Percentiles rank a stretch among this genome's conserved stretches.
These are phyloP conservation scores for Diabrotica virgifera DNA, from an alignment of 1,140 invertebrate species.

Conservation along the genomic window DNA sequence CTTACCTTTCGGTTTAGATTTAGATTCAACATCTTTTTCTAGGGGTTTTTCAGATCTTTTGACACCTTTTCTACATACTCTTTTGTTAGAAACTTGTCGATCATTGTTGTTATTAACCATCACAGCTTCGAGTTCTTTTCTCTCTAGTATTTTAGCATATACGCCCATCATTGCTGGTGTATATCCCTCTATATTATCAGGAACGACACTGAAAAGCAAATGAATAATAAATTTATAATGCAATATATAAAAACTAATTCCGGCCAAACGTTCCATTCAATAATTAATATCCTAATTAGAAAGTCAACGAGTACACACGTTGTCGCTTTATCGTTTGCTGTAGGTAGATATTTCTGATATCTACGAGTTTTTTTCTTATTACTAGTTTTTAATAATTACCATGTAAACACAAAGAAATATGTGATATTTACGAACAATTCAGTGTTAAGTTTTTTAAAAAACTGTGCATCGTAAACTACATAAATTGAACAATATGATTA, in stretches of 20 bases:
- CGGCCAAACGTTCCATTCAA: background rate
- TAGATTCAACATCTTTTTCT: background rate
- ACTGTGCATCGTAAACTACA: too few species aligned
- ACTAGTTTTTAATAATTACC: too few species aligned
- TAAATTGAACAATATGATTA: too few species aligned
- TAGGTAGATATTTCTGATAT: too few species aligned
- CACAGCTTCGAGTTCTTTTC: slow-evolving; percentile 46
- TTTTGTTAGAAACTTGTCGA: slow-evolving; percentile 8
- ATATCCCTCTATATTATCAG: slow-evolving; percentile 49
- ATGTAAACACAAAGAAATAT: too few species aligned
- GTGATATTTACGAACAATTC: too few species aligned
- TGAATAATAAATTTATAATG: too few species aligned
- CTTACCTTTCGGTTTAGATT: slow-evolving; percentile 5
- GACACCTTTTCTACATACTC: slow-evolving; percentile 18
- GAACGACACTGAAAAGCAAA: background rate
- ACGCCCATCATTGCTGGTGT: slow-evolving; percentile 56
- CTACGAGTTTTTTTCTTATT: too few species aligned
- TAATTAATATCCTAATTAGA: too few species aligned
- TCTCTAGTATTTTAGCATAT: slow-evolving; percentile 48
- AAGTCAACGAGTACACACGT: too few species aligned
- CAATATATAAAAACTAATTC: background rate
- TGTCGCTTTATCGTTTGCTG: too few species aligned
- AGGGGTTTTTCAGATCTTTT: slow-evolving; percentile 25
- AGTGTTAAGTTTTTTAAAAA: too few species aligned
- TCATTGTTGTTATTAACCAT: background rate